Base-by-base conservation (phyloP, 2,113 vertebrate species). In the Alosa alosa region DNA sequence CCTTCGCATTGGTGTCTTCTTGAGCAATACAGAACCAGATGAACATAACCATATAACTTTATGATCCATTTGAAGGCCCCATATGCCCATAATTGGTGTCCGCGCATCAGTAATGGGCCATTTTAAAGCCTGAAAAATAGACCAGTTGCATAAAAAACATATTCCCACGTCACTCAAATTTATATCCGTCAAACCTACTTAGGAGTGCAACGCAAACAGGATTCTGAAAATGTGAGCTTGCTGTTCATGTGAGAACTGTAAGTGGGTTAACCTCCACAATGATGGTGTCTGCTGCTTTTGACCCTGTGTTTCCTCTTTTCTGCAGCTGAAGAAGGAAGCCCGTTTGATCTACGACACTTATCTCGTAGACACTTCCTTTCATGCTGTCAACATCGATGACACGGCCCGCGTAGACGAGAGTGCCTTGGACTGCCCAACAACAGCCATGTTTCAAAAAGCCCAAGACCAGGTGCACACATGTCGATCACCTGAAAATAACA, bases 371-470 rank as follows among this genome's bases (percentile, higher is more conserved):
- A 95, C 93, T 87, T 96, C 96, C 0, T 89, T 95, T 87, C 95
- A 94, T 84, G 95, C 96, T 0, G 95, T 97, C 84, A 97, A 97
- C 91, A 96, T 97, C 0, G 97, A 97, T 86, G 92, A 93, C 82
- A 96, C 96, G 81, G 96, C 96, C 49, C 94, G 96, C 94, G 92
- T 95, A 0, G 94, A 95, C 6, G 95, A 96, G 87, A 94, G 95
- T 18, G 91, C 95, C 88, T 91, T 97, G 91, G 92, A 95, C 6
- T 92, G 87, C 10, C 97, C 96, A 0, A 92, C 93, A 17, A 94
- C 95, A 0, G 94, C 96, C 87, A 96, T 97, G 95, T 97, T 97
- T 87, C 90, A 94, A 4, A 87, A 87, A 41, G 96, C 96, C 84
- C 97, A 97, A 92, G 95, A 95, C 44, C 97, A 97, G 95, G 97